Evolutionary conservation across 2,113 vertebrate species (phyloP).

Genomic region (Apodemus sylvaticus): DNA sequence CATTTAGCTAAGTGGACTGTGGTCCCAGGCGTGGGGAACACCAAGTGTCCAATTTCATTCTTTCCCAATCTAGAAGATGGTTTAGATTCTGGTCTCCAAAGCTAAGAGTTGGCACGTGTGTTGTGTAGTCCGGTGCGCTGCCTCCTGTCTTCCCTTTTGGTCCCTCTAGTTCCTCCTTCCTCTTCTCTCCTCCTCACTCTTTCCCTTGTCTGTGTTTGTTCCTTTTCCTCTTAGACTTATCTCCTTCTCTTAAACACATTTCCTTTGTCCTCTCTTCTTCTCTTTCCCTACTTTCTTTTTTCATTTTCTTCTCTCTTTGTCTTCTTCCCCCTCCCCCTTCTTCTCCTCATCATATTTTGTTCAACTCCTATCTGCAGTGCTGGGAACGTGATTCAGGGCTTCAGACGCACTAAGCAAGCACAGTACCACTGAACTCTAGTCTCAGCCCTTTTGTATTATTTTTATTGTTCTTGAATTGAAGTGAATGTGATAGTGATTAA

Average conservation of each 20-base stretch:
- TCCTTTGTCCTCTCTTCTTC: background rate
- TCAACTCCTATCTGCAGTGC: background rate
- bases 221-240: background rate
- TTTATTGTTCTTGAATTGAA: conserved; percentile 39
- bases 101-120: background rate
- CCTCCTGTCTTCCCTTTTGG: background rate
- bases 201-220: too few species aligned
- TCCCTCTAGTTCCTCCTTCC: too few species aligned
- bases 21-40: background rate
- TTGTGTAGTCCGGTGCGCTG: fast-evolving
- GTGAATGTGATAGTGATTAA: background rate
- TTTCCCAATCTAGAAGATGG: background rate
- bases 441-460: background rate
- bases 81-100: background rate
- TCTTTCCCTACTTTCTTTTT: background rate
- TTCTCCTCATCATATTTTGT: background rate
- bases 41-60: background rate
- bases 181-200: too few species aligned
- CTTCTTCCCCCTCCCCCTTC: background rate
- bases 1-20: too few species aligned
- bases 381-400: background rate
- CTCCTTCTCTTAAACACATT: background rate
- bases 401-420: background rate
- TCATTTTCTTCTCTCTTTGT: background rate
- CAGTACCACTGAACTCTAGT: background rate